Evolutionary conservation across 2,888 invertebrate species (phyloP).

Genomic region (Brenthis daphne): DNA sequence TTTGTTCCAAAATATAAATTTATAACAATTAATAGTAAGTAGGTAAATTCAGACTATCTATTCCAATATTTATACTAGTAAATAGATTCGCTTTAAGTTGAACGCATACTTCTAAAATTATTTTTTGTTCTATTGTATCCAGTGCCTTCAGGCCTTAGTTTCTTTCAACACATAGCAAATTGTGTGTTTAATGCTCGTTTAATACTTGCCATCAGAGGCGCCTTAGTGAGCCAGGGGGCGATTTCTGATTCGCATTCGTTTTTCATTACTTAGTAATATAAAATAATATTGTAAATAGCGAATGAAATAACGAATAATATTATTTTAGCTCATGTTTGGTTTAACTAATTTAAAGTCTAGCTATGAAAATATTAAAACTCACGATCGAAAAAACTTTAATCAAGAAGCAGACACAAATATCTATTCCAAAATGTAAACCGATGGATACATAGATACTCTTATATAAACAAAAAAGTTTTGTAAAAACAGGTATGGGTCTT

Average conservation of each 20-base stretch:
- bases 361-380: no score
- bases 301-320: no score
- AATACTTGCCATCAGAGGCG: conserved; percentile 67
- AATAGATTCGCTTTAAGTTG: neutral
- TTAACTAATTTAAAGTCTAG: no score
- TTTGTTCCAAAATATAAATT: no score
- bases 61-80: neutral
- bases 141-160: conserved; percentile 67
- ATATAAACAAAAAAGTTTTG: conserved; percentile 22
- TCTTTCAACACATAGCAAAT: conserved; percentile 78
- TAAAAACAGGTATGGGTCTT: neutral
- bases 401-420: no score
- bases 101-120: neutral
- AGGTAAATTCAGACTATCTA: no score
- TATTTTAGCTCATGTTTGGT: no score
- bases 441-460: conserved; percentile 8
- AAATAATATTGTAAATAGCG: neutral
- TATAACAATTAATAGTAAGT: no score
- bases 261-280: neutral
- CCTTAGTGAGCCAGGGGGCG: conserved; percentile 62
- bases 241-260: conserved; percentile 71
- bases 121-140: conserved; percentile 45
- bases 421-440: neutral
- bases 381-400: no score
- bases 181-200: conserved; percentile 74